Conservation (phyloP, 2,888 invertebrate species). For the Megalurothrips usitatus region DNA sequence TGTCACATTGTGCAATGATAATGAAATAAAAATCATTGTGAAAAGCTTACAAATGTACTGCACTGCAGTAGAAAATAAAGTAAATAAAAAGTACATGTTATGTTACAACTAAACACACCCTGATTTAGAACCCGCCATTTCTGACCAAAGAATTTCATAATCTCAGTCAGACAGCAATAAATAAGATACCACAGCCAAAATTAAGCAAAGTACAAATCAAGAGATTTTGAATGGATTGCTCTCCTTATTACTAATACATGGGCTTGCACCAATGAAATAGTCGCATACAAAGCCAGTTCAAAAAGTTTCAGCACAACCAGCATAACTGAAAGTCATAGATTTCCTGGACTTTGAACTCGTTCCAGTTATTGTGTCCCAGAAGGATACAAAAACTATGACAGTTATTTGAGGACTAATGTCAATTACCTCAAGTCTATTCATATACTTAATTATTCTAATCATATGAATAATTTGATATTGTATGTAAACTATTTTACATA, state of each 20-base stretch:
- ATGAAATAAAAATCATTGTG: neutral
- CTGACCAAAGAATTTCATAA: neutral
- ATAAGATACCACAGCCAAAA: neutral
- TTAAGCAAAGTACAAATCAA: neutral
- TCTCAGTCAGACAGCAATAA: neutral
- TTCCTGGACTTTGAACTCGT: neutral
- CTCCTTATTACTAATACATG: neutral
- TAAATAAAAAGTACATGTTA: neutral
- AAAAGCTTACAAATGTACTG: neutral
- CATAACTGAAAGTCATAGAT: neutral
- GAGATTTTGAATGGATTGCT: neutral
- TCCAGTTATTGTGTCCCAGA: neutral
- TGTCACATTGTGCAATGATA: neutral
- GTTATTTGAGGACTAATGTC: neutral
- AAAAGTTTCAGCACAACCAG: neutral
- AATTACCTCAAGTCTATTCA: neutral
- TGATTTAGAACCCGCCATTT: neutral
- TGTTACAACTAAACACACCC: neutral
- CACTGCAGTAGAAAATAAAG: neutral
- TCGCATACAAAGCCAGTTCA: neutral
- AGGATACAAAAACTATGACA: neutral
- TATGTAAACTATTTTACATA: no score
- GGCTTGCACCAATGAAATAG: neutral
- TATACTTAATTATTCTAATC: neutral
- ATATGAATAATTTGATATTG: no score